A percentile compares a stretch with the other conserved stretches of the same genome.
Conservation (phyloP, 2,113 vertebrate genomes). For the Lophochroa leadbeateri region DNA sequence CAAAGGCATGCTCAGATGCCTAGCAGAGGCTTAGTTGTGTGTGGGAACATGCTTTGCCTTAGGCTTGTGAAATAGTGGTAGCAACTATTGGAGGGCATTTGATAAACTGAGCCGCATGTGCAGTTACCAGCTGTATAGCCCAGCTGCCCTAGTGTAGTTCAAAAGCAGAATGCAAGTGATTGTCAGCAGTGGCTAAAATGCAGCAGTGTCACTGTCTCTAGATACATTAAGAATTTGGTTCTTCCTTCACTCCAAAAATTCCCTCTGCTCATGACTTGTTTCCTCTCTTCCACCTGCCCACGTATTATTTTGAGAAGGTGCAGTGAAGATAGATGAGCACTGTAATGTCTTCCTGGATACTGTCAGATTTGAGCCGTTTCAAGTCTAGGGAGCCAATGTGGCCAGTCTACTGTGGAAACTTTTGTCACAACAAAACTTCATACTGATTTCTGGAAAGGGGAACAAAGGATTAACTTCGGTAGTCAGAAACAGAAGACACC, state of each 20-base stretch:
- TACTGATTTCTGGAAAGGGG: neutral
- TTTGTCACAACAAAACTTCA: neutral
- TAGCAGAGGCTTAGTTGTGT: neutral
- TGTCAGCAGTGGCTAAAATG: neutral
- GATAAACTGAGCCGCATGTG: neutral
- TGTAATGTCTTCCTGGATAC: neutral
- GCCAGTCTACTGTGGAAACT: neutral
- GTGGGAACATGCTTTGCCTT: neutral
- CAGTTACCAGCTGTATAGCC: neutral
- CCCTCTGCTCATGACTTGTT: neutral
- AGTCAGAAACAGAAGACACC: neutral
- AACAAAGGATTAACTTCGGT: neutral
- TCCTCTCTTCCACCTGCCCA: neutral
- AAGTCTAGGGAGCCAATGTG: neutral
- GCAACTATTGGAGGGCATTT: neutral
- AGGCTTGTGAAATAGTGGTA: neutral
- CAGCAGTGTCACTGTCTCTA: neutral
- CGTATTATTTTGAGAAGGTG: neutral
- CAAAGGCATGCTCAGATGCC: neutral
- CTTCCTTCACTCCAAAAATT: neutral
- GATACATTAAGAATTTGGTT: neutral
- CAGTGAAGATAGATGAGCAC: neutral
- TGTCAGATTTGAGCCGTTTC: neutral
- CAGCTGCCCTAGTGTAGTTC: neutral
- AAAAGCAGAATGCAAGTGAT: neutral